Base-by-base conservation (phyloP, 1,140 invertebrate species). In the Lethocerus indicus region DNA sequence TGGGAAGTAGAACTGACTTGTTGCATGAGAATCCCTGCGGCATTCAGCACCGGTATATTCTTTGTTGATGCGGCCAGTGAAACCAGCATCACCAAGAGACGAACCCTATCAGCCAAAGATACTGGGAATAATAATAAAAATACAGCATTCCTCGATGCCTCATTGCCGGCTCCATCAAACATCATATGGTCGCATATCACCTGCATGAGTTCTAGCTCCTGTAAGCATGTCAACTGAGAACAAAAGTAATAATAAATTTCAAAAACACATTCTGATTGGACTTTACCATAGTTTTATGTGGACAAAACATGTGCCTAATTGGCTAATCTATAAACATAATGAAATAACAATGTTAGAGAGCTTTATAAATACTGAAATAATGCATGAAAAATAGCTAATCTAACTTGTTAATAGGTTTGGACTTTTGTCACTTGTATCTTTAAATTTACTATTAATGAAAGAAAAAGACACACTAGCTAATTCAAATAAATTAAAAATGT, bases 21-120 rank as follows among this genome's bases (percentile, higher is more conserved):
- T 63, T 87, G 83, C 64, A 87, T 75, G 79, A 83, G 84, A n/a
- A 83, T 80, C 50, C 83, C 83, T 20, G 83, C 76, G 1, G 81
- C 81, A 45, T 76, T 72, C 14, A 88, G 61, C 1, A 87, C 74
- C 20, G 77, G 71, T 9, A 75, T 72, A 51, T 79, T 80, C 26
- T 79, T 78, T 0, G 76, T 80, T 0, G 80, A 78, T 18, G 87
- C 76, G 0, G 80, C 78, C 52, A 85, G 71, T 2, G 83, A 87
- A 1, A 86, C 80, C 20, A 87, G 65, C 63, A 83, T 82, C 20
- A 76, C 79, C n/a, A 88, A 63, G 47, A 85, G 68, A 58, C 77
- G 76, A 42, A 78, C 69, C 47, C 83, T 72, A 40, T 73, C 70
- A 45, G 69, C 72, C 25, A 74, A 76, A 6, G 78, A 73, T n/a